Conservation (phyloP, 2,113 vertebrate genomes). For the Siniperca chuatsi region DNA sequence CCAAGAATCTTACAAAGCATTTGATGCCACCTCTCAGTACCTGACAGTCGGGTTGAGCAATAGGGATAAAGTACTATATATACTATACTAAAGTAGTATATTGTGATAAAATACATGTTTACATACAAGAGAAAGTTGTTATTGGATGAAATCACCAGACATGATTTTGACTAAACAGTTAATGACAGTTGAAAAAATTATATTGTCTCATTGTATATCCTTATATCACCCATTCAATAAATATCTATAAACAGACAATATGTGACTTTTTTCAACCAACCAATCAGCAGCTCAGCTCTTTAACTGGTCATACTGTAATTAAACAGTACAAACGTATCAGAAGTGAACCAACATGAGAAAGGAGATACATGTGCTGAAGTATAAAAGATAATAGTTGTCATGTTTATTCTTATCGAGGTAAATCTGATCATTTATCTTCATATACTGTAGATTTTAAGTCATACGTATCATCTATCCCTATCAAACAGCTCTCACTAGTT, state of each 20-base stretch:
- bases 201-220: not conserved
- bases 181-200: not conserved
- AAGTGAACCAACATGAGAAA: not conserved
- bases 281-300: not conserved
- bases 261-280: not conserved
- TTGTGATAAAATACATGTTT: not conserved
- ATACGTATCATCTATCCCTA: not conserved
- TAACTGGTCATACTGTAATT: not conserved
- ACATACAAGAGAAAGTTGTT: no score
- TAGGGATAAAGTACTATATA: not conserved
- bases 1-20: not conserved
- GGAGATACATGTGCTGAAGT: not conserved
- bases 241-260: slow-evolving; percentile 1
- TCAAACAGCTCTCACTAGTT: slow-evolving; percentile 5
- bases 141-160: not conserved
- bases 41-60: not conserved
- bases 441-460: not conserved
- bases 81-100: no score
- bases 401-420: not conserved
- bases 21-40: not conserved
- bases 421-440: not conserved
- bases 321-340: not conserved
- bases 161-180: not conserved
- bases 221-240: not conserved
- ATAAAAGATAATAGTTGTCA: not conserved